These are phyloP conservation scores for Cinara cedri DNA, from an alignment of 2,888 invertebrate species.

Conservation along the genomic window DNA sequence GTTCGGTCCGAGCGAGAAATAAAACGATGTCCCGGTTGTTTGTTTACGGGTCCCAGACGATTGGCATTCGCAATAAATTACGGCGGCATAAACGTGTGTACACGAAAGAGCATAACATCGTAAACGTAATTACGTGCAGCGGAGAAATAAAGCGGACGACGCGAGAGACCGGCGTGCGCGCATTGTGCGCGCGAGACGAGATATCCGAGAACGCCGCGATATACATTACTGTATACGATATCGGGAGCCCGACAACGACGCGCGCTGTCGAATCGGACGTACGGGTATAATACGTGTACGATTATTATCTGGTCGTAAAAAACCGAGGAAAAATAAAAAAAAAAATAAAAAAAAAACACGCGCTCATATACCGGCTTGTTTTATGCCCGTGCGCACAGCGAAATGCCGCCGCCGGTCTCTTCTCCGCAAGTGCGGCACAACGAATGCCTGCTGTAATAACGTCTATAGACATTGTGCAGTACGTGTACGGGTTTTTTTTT, in stretches of 20 bases:
- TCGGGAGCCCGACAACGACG: neutral
- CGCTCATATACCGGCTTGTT: too few species aligned
- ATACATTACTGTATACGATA: too few species aligned
- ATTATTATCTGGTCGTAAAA: constrained; percentile 52
- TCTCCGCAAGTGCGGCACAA: neutral
- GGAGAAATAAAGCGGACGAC: neutral
- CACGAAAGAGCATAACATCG: neutral
- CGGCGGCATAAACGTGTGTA: neutral
- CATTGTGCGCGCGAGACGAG: too few species aligned
- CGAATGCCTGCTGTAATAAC: neutral
- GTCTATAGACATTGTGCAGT: too few species aligned
- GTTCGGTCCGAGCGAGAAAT: too few species aligned
- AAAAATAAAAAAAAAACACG: neutral
- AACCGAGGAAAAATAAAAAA: neutral
- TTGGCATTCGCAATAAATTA: constrained; percentile 37
- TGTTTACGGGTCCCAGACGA: constrained; percentile 10
- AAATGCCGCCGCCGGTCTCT: neutral
- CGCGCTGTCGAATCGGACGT: constrained; percentile 25
- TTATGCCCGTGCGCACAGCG: neutral
- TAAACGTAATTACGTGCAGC: constrained; percentile 21
- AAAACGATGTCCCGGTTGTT: too few species aligned
- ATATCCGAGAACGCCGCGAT: too few species aligned
- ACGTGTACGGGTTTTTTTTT: neutral
- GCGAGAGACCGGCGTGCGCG: neutral
- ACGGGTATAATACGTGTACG: constrained; percentile 2